Evolutionary conservation across 2,888 invertebrate species (phyloP), one percentile per base, ranked within the genome.

Genomic region (Meandrusa payeni): DNA sequence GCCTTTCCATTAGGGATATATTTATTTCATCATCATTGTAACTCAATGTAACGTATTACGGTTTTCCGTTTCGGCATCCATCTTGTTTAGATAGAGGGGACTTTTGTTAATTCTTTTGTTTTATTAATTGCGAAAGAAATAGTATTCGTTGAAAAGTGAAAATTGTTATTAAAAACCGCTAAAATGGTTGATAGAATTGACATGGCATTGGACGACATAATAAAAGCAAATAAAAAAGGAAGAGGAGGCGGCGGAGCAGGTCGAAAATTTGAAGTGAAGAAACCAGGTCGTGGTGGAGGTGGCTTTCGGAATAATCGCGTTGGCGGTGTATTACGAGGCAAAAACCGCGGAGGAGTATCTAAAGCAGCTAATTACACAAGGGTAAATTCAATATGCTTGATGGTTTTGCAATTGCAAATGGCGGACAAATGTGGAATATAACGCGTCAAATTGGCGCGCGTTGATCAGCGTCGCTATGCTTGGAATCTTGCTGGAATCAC

Each of bases 121-220:
- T n/a, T n/a, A n/a, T n/a, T n/a, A n/a, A n/a, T n/a, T n/a, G n/a
- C n/a, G n/a, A n/a, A n/a, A n/a, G n/a, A n/a, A n/a, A n/a, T n/a
- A n/a, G n/a, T n/a, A n/a, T n/a, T n/a, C n/a, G n/a, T n/a, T n/a
- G n/a, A n/a, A n/a, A n/a, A n/a, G n/a, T n/a, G n/a, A n/a, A n/a
- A n/a, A n/a, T n/a, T n/a, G n/a, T n/a, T n/a, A 9, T 29, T 20
- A 7, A 36, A 39, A 11, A 33, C 10, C 23, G 15, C 64, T 59
- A 93, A 89, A 81, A 96, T 97, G 96, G 94, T 94, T 64, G 96
- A 97, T 71, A 97, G 95, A 90, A 95, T 98, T 80, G 98, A 98
- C 83, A 95, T 98, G 95, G 97, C 97, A 69, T 90, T 98, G 59
- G 98, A 98, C 77, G 98, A 98, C 61, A 97, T 98, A 48, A 98